Evolutionary conservation across 1,140 invertebrate genomes (phyloP).

Genomic region (Zophobas morio): DNA sequence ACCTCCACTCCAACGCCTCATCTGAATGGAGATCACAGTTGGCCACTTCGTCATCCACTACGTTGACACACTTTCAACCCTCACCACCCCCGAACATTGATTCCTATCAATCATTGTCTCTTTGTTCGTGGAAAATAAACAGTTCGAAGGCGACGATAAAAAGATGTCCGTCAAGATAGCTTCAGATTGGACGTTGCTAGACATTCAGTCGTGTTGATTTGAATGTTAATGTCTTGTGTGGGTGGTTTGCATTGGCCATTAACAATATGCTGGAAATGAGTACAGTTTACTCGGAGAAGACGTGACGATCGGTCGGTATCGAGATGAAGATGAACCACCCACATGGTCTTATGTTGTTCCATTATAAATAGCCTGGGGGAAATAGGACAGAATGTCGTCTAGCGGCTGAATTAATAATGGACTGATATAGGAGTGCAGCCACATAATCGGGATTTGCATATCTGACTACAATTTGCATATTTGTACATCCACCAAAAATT

Average conservation of each 20-base stretch:
- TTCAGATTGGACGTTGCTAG: background rate
- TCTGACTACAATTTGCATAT: slow-evolving; percentile 17
- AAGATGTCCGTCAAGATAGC: slow-evolving; percentile 11
- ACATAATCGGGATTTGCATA: slow-evolving; percentile 27
- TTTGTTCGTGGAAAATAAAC: slow-evolving; percentile 36
- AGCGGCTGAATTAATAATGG: slow-evolving; percentile 30
- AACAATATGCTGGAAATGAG: slow-evolving; percentile 21
- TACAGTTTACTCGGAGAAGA: background rate
- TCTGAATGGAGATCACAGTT: slow-evolving; percentile 38
- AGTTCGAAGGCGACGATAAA: slow-evolving; percentile 14
- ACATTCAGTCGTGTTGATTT: background rate
- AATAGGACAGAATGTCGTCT: slow-evolving; percentile 33
- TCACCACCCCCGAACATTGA: slow-evolving; percentile 31
- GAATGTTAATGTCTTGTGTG: slow-evolving; percentile 3
- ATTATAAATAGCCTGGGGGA: slow-evolving; percentile 29
- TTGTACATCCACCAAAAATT: slow-evolving; percentile 26
- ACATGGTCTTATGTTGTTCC: slow-evolving; percentile 21
- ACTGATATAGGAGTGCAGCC: slow-evolving; percentile 23
- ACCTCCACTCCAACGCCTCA: slow-evolving; percentile 38
- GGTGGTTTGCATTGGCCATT: background rate
- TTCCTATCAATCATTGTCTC: slow-evolving; percentile 42
- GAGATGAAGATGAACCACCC: slow-evolving; percentile 23
- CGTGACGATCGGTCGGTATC: slow-evolving; percentile 9
- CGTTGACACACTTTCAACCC: slow-evolving; percentile 36
- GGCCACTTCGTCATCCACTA: slow-evolving; percentile 30